Base-by-base conservation (phyloP, 1,140 invertebrate genomes). In the Camponotus vicinus region DNA sequence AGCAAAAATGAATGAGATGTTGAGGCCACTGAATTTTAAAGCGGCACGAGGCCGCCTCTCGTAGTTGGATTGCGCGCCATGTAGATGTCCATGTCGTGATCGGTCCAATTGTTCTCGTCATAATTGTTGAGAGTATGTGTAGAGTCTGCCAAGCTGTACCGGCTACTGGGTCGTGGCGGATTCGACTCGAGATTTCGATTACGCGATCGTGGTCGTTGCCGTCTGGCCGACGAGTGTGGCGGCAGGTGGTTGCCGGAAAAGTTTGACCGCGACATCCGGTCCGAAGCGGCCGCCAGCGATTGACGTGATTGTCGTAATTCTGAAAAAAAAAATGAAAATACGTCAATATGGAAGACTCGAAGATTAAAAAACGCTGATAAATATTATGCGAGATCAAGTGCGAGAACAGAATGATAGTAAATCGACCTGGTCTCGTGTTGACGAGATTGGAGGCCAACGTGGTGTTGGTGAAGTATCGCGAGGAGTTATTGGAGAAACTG, bases 51-150 rank as follows among this genome's bases (percentile, higher is more conserved):
- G 80, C 97, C 97, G 90, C 97, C 97, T 91, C 98, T 96, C 61
- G 98, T 97, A 18, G 98, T 98, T 75, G 98, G 97, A 95, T 98
- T 98, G 91, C 98, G 96, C 76, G 98, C 97, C 97, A 98, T 98
- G 95, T 99, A 99, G 91, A 99, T 98, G 89, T 99, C 98, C 97
- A 98, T 98, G 93, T 99, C 98, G 93, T 99, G 98, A 94, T 99
- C 98, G 73, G 98, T 99, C 98, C 98, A 99, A 93, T 98, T 98
- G 93, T 98, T 98, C 92, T 98, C 98, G 92, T 97, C 97, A 93
- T 98, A 98, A 94, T 98, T 97, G 89, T 98, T 98, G 64, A 98
- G 95, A 7, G 97, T 98, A 90, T 98, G 97, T 61, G 97, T 97
- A 21, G 97, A 97, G 69, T 97, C 97, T 59, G 97, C 96, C 27